Evolutionary conservation across 2,797 vertebrate genomes (phyloP).

Genomic region (Poecilia gillii): DNA sequence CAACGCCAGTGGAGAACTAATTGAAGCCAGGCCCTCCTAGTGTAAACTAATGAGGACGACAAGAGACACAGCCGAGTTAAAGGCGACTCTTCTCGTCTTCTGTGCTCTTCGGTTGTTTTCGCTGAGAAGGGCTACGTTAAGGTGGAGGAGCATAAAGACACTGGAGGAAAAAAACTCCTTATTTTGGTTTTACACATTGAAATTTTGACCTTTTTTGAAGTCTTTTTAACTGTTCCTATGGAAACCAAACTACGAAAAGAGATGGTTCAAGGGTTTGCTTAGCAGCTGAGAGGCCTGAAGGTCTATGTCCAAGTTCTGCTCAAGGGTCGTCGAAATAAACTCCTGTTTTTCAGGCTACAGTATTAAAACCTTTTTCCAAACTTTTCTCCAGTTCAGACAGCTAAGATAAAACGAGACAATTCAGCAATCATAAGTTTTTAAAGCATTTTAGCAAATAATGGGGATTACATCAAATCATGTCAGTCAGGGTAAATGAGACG

Average conservation of each 20-base stretch:
- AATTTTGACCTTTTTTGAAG: conserved; percentile 64
- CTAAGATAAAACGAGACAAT: conserved; percentile 14
- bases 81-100: conserved; percentile 14
- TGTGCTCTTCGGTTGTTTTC: conserved; percentile 28
- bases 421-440: conserved; percentile 41
- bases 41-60: conserved; percentile 27
- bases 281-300: conserved; percentile 45
- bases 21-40: conserved; percentile 10
- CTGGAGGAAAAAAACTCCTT: conserved; percentile 60
- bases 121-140: conserved; percentile 36
- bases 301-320: conserved; percentile 57
- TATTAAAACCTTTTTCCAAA: conserved; percentile 38
- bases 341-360: conserved; percentile 48
- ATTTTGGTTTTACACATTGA: conserved; percentile 68
- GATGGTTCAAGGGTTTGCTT: conserved; percentile 57
- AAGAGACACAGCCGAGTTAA: conserved; percentile 34
- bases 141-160: conserved; percentile 41
- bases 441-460: conserved; percentile 28
- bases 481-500: conserved; percentile 16
- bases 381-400: conserved; percentile 11
- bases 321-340: conserved; percentile 16
- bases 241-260: conserved; percentile 69
- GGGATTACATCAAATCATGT: conserved; percentile 24
- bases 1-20: conserved; percentile 91
- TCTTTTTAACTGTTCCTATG: conserved; percentile 78